Percentiles rank a stretch among this genome's conserved stretches.
Evolutionary conservation across 2,113 vertebrate genomes (phyloP).

Genomic region (Zingel zingel): DNA sequence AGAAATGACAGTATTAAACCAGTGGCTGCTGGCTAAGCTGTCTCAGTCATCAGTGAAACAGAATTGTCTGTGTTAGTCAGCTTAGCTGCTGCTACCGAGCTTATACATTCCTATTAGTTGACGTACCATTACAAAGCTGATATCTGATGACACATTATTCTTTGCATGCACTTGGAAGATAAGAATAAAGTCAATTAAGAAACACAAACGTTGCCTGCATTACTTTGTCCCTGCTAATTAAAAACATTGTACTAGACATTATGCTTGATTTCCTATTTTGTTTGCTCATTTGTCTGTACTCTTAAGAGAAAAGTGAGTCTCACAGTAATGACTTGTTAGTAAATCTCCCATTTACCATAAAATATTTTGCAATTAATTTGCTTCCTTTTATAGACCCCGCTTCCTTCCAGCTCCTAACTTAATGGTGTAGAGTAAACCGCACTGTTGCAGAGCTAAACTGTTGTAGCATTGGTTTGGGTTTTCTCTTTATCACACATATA

Average conservation of each 20-base stretch:
- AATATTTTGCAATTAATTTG: constrained; percentile 1
- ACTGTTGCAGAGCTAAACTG: not conserved
- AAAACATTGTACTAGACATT: not conserved
- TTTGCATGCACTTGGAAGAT: not conserved
- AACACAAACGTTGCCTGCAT: not conserved
- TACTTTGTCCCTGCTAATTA: not conserved
- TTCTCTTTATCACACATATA: not conserved
- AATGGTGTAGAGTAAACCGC: not conserved
- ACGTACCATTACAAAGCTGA: not conserved
- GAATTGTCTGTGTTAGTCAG: too few species aligned
- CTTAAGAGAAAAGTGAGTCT: not conserved
- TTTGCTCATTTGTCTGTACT: not conserved
- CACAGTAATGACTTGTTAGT: not conserved
- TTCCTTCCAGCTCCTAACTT: not conserved
- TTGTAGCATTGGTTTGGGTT: not conserved
- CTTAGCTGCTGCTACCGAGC: not conserved
- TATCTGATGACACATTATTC: not conserved
- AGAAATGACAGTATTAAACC: too few species aligned
- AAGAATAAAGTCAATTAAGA: not conserved
- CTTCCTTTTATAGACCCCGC: not conserved
- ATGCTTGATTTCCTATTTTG: not conserved
- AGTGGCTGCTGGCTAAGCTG: not conserved
- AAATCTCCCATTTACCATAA: constrained; percentile 3
- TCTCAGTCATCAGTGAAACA: not conserved
- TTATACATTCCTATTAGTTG: not conserved